A percentile compares a stretch with the other conserved stretches of the same genome.
These are phyloP conservation scores for Tragelaphus imberbis DNA, from an alignment of 2,113 vertebrate species.

Conservation along the genomic window DNA sequence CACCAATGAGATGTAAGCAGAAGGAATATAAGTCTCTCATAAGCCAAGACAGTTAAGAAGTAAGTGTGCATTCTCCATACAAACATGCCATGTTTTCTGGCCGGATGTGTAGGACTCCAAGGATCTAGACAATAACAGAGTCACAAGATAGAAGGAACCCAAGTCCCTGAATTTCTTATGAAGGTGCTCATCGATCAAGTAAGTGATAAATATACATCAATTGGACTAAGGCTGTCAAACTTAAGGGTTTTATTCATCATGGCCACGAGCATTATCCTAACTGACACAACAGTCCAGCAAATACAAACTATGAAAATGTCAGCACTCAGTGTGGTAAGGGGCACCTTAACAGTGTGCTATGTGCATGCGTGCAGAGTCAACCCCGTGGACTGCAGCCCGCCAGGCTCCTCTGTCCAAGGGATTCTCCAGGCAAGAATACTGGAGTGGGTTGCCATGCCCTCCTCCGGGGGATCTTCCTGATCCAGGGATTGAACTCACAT, in stretches of 20 bases:
- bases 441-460: background rate
- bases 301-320: background rate
- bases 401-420: background rate
- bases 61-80: background rate
- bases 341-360: no score
- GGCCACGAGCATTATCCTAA: background rate
- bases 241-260: background rate
- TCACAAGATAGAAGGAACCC: background rate
- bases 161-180: background rate
- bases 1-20: background rate
- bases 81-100: background rate
- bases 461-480: background rate
- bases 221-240: background rate
- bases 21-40: background rate
- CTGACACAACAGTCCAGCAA: background rate
- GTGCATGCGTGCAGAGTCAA: background rate
- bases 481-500: rapidly evolving
- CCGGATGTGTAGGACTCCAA: background rate
- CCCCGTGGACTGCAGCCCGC: background rate
- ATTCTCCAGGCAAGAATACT: background rate
- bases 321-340: background rate
- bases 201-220: background rate
- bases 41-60: background rate
- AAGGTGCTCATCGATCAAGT: background rate
- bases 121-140: background rate